Base-by-base conservation (phyloP, 2,113 vertebrate species). In the Forbesichthys papilliferus region DNA sequence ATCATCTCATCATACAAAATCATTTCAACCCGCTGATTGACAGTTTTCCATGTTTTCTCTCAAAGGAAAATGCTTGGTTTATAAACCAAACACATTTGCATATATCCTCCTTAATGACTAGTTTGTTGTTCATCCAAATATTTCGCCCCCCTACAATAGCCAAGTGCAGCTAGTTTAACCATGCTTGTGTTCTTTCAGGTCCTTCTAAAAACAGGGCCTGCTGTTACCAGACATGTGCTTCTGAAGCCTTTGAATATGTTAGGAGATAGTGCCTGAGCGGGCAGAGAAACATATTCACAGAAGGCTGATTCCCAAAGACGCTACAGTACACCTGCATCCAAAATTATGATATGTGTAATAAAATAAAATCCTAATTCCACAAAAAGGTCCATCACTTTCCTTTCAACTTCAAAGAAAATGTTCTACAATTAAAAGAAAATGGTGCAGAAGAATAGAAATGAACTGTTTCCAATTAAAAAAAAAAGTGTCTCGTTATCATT, bases 361-460 rank as follows among this genome's bases (percentile, higher is more conserved):
- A 36, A 42, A 61, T 3, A 20, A 68, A 57, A 73, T 84, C 70
- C 86, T 92, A 90, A 91, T 90, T 85, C 86, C 82, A 88, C 82
- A 87, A 92, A 93, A 75, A 71, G 84, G 80, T 82, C 79, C 71
- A 85, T 87, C 80, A 82, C 68, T 89, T 85, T 85, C 82, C 92
- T 93, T 93, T 92, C 90, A 93, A 93, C 91, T 87, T 92, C 91
- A 92, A 92, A 92, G 88, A 88, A 90, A 67, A 77, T 67, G 73
- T 70, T 83, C 75, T 85, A 92, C 88, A 93, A 93, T 93, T 93
- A 92, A 89, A 85, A 85, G 64, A 77, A 78, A 83, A 83, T 80
- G 73, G 83, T 84, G 72, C 69, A 74, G 61, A 77, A 78, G 77
- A 84, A 78, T 70, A 53, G 61, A 71, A 78, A 58, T 71, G 71